Evolutionary conservation across 2,113 vertebrate genomes (phyloP).

Genomic region (Leuciscus idus): DNA sequence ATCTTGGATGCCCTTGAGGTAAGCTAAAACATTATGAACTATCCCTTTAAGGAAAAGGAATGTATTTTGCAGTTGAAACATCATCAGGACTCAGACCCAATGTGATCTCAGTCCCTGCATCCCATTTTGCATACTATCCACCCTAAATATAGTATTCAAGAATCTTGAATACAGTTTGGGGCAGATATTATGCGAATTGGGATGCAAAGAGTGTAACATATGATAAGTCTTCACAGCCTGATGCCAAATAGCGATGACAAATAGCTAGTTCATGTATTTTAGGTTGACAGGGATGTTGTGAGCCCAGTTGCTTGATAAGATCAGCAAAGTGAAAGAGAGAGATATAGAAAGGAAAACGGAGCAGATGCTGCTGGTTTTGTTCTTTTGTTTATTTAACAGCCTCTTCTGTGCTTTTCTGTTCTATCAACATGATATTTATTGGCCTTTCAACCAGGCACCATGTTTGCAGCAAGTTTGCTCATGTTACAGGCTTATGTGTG

Average conservation of each 20-base stretch:
- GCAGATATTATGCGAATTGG: neutral
- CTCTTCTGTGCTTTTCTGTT: constrained; percentile 62
- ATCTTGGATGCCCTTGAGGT: too few species aligned
- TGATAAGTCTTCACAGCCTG: neutral
- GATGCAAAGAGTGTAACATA: neutral
- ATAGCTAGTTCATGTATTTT: neutral
- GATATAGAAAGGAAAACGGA: neutral
- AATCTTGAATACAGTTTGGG: neutral
- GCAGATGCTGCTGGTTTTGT: constrained; percentile 57
- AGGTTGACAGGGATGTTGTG: neutral
- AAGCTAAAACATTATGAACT: too few species aligned
- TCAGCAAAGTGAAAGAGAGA: constrained; percentile 5
- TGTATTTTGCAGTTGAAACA: too few species aligned
- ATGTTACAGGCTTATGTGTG: constrained; percentile 6
- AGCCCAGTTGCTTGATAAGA: neutral
- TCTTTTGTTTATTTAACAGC: constrained; percentile 1
- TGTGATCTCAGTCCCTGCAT: too few species aligned
- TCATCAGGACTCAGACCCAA: too few species aligned
- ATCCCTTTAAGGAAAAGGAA: too few species aligned
- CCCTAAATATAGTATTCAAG: too few species aligned
- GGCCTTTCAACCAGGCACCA: constrained; percentile 57
- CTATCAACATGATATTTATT: constrained; percentile 68
- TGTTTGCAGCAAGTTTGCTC: neutral
- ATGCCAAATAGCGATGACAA: neutral
- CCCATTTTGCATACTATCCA: too few species aligned